Base-by-base conservation (phyloP, 2,113 vertebrate species). In the Syrmaticus mikado region DNA sequence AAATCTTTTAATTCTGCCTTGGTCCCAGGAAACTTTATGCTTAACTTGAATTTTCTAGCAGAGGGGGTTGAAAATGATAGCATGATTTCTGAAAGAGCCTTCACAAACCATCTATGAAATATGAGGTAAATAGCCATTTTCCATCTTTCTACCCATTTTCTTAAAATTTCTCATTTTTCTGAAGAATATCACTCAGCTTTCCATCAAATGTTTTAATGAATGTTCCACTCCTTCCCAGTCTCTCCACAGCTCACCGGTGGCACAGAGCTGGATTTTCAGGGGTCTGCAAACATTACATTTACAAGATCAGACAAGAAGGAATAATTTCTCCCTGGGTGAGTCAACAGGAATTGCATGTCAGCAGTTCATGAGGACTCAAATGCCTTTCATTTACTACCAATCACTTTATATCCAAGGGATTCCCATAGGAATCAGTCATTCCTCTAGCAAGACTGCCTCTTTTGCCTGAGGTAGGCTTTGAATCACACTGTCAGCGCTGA, bases 401-500 rank as follows among this genome's bases (percentile, higher is more conserved):
- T 62, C 58, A 68, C n/a, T 48, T 82, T 15, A 65, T 62, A 68
- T 53, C 20, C 71, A 53, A 72, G 57, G 58, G 57, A 90, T 79
- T 87, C 66, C 77, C 72, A 4, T 20, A 52, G 17, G 57, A 65
- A 96, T 45, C n/a, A 50, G 34, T 24, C 30, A 4, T 43, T 88
- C 88, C 83, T 82, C 36, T 20, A 74, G 92, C 65, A 79, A 92
- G 81, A 65, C n/a, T 46, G 81, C 66, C 83, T 78, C 36, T 55
- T 74, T 82, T 87, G 86, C 86, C 81, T 50, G 73, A 82, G 86
- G 90, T 58, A 87, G 58, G 57, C 65, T 75, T 78, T 62, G 81
- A 89, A 62, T 79, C 73, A 58, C 43, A 72, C 8, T n/a, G 71
- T 58, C 76, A 41, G 73, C 60, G 50, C 25, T 60, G 66, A 28